Evolutionary conservation across 2,797 vertebrate species (phyloP), one percentile per base, ranked within the genome.

Genomic region (Hippoglossus hippoglossus): DNA sequence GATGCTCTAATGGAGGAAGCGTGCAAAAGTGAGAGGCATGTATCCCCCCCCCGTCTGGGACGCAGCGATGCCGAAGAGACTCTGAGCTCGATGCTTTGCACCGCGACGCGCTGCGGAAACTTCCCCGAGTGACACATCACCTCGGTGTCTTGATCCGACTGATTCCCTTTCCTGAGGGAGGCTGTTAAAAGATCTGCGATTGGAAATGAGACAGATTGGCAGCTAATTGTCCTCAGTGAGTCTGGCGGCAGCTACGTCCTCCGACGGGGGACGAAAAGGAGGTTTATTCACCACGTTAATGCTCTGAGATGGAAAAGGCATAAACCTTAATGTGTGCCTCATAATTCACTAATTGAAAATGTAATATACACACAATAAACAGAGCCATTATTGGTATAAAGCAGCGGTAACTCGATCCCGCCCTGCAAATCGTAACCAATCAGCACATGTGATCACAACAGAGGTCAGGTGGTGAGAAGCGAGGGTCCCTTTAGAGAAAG

Each of bases 1-100:
- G 77, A 86, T 26, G 81, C 74, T 79, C 73, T 91, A 88, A 91
- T 91, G 89, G 91, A 87, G 63, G 62, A 83, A 78, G 81, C 70
- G 60, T 87, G 89, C 71, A 51, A 25, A 72, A 65, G 68, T 79
- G 77, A 89, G 69, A 84, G 73, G 79, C 64, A 51, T 22, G 71
- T 62, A 51, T 31, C 44, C 47, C 24, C 24, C 44, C 26, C 59
- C 68, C 1, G 71, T 83, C 62, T 83, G 75, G 4, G 76, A 73
- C 6, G 85, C 73, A 83, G 74, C 79, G 73, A 79, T 25, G 78
- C 85, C 75, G 73, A 82, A 87, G 64, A 71, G 60, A 71, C 51
- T 36, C 25, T 1, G 44, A 68, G 67, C 56, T 62, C 0, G 21
- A 61, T 60, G 62, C 63, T 65, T 46, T 47, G 41, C 71, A 44